Evolutionary conservation across 2,888 invertebrate genomes (phyloP).

Genomic region (Plebejus melissa): DNA sequence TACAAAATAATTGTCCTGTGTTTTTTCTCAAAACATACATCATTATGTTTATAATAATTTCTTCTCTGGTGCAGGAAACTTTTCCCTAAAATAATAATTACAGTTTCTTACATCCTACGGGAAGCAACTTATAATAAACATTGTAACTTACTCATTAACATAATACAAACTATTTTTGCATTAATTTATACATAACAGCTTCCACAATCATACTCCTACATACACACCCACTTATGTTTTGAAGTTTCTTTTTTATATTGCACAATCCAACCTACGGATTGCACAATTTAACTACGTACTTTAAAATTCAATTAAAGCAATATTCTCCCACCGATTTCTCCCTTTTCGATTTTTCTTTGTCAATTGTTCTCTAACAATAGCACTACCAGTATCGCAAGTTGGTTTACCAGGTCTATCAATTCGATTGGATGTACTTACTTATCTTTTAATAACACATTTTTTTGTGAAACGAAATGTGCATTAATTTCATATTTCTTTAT

Average conservation of each 20-base stretch:
- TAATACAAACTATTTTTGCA: conserved; percentile 12
- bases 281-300: conserved; percentile 22
- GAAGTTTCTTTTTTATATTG: conserved; percentile 27
- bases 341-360: conserved; percentile 18
- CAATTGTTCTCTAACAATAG: conserved; percentile 24
- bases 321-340: conserved; percentile 24
- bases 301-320: neutral
- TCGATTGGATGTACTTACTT: neutral
- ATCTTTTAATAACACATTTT: neutral
- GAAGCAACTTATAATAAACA: neutral
- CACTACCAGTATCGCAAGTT: neutral
- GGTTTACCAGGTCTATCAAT: neutral
- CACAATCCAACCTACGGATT: conserved; percentile 27
- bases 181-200: conserved; percentile 14
- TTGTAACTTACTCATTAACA: conserved; percentile 8
- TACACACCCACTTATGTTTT: conserved; percentile 25
- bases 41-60: neutral
- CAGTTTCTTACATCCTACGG: neutral
- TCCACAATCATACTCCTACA: conserved; percentile 27
- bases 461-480: neutral
- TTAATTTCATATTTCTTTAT: neutral
- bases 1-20: neutral
- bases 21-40: neutral
- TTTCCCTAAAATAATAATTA: neutral
- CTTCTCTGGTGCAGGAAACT: neutral